These are phyloP conservation scores for Druon quercuslanigerum DNA, from an alignment of 1,140 invertebrate genomes.

Conservation along the genomic window DNA sequence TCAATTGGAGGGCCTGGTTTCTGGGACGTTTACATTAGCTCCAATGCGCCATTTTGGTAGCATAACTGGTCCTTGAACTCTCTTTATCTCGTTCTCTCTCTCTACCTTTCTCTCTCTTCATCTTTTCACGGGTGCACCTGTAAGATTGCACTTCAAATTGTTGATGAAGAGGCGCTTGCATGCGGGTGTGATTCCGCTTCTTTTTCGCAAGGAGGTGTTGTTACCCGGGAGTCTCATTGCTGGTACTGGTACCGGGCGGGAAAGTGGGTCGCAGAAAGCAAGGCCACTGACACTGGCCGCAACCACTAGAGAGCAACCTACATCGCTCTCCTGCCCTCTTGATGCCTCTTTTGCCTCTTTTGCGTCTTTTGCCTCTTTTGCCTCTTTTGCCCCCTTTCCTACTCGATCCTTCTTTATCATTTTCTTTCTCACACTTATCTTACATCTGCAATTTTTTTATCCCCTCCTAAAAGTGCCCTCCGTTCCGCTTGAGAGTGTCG, in stretches of 20 bases:
- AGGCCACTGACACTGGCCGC: conserved; percentile 74
- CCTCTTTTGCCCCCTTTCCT: conserved; percentile 39
- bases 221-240: conserved; percentile 45
- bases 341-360: conserved; percentile 43
- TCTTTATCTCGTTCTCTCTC: background rate
- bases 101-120: background rate
- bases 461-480: background rate
- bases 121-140: background rate
- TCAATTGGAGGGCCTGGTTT: conserved; percentile 1
- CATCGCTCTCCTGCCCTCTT: conserved; percentile 56
- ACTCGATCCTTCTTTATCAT: conserved; percentile 11
- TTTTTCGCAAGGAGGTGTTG: conserved; percentile 28
- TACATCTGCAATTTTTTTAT: conserved; percentile 6
- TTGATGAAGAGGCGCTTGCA: conserved; percentile 21
- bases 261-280: conserved; percentile 76
- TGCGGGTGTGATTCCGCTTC: conserved; percentile 35
- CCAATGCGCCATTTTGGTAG: background rate
- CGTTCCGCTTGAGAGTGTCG: background rate
- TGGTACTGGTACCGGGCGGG: conserved; percentile 54
- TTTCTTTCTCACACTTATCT: background rate
- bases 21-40: background rate
- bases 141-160: conserved; percentile 16
- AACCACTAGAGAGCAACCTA: conserved; percentile 58
- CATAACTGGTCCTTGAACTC: background rate
- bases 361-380: conserved; percentile 49